phyloP scores from a whole-genome alignment of 92 coral and sea anemone species.

The Phenganax stokvisi region DNA sequence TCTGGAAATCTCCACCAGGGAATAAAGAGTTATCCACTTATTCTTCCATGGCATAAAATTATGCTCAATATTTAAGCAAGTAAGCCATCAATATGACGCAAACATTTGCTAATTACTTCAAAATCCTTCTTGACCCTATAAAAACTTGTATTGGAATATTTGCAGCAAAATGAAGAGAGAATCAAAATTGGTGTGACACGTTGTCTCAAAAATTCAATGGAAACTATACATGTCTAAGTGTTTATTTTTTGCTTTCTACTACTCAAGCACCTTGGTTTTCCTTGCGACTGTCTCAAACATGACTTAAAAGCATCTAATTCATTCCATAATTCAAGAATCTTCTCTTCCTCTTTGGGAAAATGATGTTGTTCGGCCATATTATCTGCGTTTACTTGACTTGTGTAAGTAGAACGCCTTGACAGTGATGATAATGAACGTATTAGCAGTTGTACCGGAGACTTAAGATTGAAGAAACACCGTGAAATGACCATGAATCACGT shows the following conservation, averaged over 20 bases:
- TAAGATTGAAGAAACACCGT: constrained; percentile 2
- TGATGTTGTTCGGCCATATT: constrained; percentile 64
- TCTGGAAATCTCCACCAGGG: too few relatives aligned
- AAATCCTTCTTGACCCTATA: too few relatives aligned
- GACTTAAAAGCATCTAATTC: constrained; percentile 90
- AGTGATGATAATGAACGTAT: constrained; percentile 23
- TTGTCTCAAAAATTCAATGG: not conserved
- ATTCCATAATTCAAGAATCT: constrained; percentile 82
- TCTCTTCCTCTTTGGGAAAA: constrained; percentile 94
- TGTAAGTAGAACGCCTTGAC: not conserved
- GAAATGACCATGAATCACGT: not conserved
- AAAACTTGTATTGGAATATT: too few relatives aligned
- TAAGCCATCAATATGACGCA: too few relatives aligned
- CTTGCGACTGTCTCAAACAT: constrained; percentile 78
- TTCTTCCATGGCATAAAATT: too few relatives aligned
- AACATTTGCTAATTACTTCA: too few relatives aligned
- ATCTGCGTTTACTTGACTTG: not conserved
- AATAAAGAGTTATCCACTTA: too few relatives aligned
- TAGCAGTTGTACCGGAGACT: not conserved
- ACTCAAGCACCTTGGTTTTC: constrained; percentile 67
- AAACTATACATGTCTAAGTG: not conserved
- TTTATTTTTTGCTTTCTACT: not conserved
- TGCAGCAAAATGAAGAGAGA: too few relatives aligned
- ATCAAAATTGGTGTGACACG: not conserved
- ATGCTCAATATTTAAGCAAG: too few relatives aligned